A percentile compares a stretch with the other conserved stretches of the same genome.
These are phyloP conservation scores for Petrocephalus microphthalmus DNA, from an alignment of 2,113 vertebrate genomes.

Conservation along the genomic window DNA sequence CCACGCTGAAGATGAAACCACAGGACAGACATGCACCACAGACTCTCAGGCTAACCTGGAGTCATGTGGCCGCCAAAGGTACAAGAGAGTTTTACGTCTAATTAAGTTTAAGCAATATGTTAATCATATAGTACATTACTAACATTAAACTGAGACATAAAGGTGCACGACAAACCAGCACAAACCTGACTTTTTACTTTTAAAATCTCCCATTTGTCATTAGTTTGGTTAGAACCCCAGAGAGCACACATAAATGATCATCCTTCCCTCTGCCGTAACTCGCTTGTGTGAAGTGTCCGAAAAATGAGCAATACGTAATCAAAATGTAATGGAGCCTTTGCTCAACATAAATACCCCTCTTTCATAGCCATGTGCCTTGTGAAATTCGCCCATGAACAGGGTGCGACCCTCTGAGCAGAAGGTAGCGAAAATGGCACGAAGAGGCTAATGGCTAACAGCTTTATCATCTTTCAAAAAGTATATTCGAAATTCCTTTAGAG, in stretches of 20 bases:
- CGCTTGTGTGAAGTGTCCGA: not conserved
- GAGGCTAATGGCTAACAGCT: not conserved
- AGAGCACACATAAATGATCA: not conserved
- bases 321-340: not conserved
- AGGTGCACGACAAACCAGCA: not conserved
- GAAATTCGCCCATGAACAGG: not conserved
- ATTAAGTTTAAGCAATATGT: not conserved
- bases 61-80: not conserved
- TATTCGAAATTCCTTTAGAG: conserved; percentile 5
- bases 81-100: not conserved
- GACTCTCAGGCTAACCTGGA: not conserved
- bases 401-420: not conserved
- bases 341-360: not conserved
- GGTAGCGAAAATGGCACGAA: not conserved
- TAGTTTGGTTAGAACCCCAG: not conserved
- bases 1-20: not conserved
- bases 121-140: not conserved
- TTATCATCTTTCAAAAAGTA: conserved; percentile 3
- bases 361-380: not conserved
- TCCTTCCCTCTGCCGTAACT: not conserved
- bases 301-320: not conserved
- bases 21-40: not conserved
- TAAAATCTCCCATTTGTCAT: not conserved
- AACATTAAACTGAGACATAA: not conserved
- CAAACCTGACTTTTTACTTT: not conserved